Percentiles rank a stretch among this genome's conserved stretches.
These are phyloP conservation scores for Thunnus maccoyii DNA, from an alignment of 2,113 vertebrate species.

Conservation along the genomic window DNA sequence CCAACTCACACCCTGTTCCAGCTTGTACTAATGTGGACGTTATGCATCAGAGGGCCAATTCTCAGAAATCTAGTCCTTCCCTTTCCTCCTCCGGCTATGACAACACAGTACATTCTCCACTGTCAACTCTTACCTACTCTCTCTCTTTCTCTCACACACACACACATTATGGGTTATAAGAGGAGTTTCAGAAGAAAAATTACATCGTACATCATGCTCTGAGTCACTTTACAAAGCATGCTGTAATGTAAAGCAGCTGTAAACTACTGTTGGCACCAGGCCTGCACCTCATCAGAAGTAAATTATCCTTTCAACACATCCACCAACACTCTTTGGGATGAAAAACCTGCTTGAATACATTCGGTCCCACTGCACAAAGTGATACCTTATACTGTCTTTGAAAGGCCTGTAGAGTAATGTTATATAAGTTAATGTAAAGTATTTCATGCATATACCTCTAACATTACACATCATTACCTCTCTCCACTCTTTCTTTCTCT, in stretches of 20 bases:
- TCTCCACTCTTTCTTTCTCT: slow-evolving; percentile 22
- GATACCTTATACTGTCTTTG: slow-evolving; percentile 10
- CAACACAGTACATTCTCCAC: slow-evolving; percentile 26
- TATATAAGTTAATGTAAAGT: slow-evolving; percentile 39
- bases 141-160: not conserved
- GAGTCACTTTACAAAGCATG: slow-evolving; percentile 43
- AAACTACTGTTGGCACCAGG: slow-evolving; percentile 40
- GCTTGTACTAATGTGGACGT: slow-evolving; percentile 39
- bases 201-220: slow-evolving; percentile 13
- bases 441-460: slow-evolving; percentile 10
- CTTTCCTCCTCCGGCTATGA: slow-evolving; percentile 36
- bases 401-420: slow-evolving; percentile 1
- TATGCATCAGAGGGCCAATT: slow-evolving; percentile 43
- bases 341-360: slow-evolving; percentile 8
- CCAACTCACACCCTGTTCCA: slow-evolving; percentile 24
- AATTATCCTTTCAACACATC: slow-evolving; percentile 51
- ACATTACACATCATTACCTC: slow-evolving; percentile 11
- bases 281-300: slow-evolving; percentile 52
- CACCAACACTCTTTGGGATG: slow-evolving; percentile 2
- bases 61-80: slow-evolving; percentile 41
- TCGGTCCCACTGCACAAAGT: slow-evolving; percentile 3
- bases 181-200: slow-evolving; percentile 34
- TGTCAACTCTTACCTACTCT: slow-evolving; percentile 11
- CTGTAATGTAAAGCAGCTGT: slow-evolving; percentile 49
- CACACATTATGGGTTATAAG: not conserved